Evolutionary conservation across 2,113 vertebrate species (phyloP).

Genomic region (Galemys pyrenaicus): DNA sequence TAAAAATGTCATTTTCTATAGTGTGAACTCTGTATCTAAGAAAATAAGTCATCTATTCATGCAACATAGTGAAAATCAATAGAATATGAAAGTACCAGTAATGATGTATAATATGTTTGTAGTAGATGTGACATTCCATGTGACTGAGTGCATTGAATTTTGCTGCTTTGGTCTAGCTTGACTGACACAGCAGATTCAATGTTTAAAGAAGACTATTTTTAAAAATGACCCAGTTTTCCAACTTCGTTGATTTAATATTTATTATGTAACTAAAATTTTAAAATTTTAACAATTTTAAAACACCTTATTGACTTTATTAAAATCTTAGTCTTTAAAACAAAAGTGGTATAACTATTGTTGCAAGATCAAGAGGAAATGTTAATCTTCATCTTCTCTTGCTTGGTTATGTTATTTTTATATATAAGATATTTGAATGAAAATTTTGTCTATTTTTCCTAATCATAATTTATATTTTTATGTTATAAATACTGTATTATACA

Average conservation of each 20-base stretch:
- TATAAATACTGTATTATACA: background rate
- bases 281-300: conserved; percentile 29
- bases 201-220: background rate
- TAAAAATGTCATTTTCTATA: conserved; percentile 40
- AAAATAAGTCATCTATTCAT: conserved; percentile 10
- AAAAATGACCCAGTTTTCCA: background rate
- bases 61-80: conserved; percentile 45
- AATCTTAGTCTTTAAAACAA: conserved; percentile 34
- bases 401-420: background rate
- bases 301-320: conserved; percentile 35
- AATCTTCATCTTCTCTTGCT: background rate
- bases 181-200: background rate
- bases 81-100: conserved; percentile 57
- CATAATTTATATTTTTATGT: background rate
- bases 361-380: background rate
- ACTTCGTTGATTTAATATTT: background rate
- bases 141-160: background rate
- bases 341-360: background rate
- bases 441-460: background rate
- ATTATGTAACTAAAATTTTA: conserved; percentile 10
- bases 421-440: background rate
- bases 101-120: conserved; percentile 38
- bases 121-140: conserved; percentile 42
- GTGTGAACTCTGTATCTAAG: background rate
- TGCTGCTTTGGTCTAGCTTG: conserved; percentile 24